These are phyloP conservation scores for Eupithecia subfuscata DNA, from an alignment of 2,888 invertebrate genomes.

Conservation along the genomic window DNA sequence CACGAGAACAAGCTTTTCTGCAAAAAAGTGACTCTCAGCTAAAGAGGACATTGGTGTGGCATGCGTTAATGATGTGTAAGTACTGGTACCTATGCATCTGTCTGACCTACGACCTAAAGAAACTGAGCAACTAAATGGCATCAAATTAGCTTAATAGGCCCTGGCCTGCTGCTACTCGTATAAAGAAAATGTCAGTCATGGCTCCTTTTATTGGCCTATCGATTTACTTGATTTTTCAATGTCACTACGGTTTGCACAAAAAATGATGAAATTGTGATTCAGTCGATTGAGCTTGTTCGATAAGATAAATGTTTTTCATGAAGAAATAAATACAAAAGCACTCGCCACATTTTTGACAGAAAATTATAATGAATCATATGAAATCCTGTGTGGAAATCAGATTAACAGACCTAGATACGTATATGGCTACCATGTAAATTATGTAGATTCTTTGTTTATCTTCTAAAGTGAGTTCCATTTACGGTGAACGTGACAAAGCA, in stretches of 20 bases:
- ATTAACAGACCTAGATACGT: not conserved
- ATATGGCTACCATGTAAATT: not conserved
- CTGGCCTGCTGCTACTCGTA: constrained; percentile 9
- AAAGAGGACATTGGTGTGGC: constrained; percentile 4
- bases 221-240: constrained; percentile 38
- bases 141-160: constrained; percentile 52
- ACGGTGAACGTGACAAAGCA: constrained; percentile 34
- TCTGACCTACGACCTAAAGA: constrained; percentile 54
- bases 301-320: not conserved
- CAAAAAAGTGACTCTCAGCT: not conserved
- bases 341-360: not conserved
- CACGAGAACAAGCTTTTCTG: not conserved
- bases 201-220: constrained; percentile 38
- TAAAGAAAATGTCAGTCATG: constrained; percentile 39
- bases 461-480: constrained; percentile 34
- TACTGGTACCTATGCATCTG: constrained; percentile 44
- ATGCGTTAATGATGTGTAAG: constrained; percentile 25
- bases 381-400: not conserved
- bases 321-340: not conserved
- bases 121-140: constrained; percentile 46
- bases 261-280: not conserved
- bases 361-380: not conserved
- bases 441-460: constrained; percentile 19
- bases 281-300: not conserved
- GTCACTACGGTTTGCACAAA: constrained; percentile 10